Conservation (phyloP, 2,113 vertebrate genomes). For the Saguinus imperator region DNA sequence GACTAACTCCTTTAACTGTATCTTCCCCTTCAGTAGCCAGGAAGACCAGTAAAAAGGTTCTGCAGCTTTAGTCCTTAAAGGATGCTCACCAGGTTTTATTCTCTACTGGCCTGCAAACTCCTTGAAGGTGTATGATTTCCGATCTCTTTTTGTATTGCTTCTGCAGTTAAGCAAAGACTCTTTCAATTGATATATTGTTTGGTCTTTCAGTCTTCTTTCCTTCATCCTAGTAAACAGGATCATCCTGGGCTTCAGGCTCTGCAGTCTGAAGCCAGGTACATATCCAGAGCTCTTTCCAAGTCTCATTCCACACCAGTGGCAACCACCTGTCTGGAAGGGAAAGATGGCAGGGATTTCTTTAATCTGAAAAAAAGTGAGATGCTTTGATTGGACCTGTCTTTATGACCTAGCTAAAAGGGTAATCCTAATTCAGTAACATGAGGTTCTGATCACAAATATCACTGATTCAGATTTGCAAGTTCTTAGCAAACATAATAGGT, state of each 20-base stretch:
- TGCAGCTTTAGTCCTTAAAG: background rate
- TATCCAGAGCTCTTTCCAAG: background rate
- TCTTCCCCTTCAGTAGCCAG: background rate
- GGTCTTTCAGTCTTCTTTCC: background rate
- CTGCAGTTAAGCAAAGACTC: background rate
- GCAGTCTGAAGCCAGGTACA: accelerated
- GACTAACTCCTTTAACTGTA: background rate
- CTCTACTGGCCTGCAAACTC: background rate
- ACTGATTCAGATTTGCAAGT: background rate
- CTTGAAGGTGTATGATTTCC: background rate
- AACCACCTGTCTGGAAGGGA: background rate
- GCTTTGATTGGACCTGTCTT: background rate
- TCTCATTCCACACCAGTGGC: background rate
- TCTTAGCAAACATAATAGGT: background rate
- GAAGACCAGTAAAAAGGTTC: background rate
- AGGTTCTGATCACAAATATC: background rate
- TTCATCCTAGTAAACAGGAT: background rate
- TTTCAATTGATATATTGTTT: background rate
- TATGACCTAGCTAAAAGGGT: background rate
- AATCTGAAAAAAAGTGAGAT: background rate
- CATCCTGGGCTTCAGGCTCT: background rate
- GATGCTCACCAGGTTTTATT: background rate
- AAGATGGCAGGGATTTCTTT: background rate
- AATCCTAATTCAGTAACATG: background rate
- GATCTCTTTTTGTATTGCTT: background rate